Conservation (phyloP, 2,888 invertebrate species). For the Pollenia griseotomentosa region DNA sequence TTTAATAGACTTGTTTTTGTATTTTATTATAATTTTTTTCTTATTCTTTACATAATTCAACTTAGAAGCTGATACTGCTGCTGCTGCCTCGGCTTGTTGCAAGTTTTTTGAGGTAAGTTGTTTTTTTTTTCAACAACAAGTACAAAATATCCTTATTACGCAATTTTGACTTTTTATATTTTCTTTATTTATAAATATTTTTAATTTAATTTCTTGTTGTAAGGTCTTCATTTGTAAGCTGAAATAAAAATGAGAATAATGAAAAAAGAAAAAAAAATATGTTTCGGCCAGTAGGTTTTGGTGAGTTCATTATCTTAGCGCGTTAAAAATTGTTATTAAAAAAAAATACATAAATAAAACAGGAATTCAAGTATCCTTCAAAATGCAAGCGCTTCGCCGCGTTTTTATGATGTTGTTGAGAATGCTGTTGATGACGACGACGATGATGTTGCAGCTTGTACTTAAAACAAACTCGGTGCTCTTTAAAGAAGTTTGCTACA, state of each 20-base stretch:
- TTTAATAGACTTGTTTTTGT: conserved; percentile 41
- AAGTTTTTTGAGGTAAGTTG: conserved; percentile 50
- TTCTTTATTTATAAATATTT: conserved; percentile 11
- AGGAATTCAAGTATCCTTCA: conserved; percentile 67
- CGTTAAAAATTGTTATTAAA: conserved; percentile 64
- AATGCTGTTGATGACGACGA: conserved; percentile 45
- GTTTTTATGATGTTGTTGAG: conserved; percentile 65
- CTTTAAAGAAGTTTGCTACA: conserved; percentile 74
- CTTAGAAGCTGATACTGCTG: background rate
- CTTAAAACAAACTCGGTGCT: conserved; percentile 62
- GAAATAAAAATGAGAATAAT: conserved; percentile 4
- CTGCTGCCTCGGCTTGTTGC: conserved; percentile 1
- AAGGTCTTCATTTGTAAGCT: conserved; percentile 34
- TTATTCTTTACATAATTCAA: conserved; percentile 33
- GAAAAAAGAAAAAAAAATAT: background rate
- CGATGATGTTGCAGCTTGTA: conserved; percentile 55
- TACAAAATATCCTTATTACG: conserved; percentile 63
- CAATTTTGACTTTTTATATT: conserved; percentile 67
- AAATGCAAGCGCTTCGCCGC: conserved; percentile 73
- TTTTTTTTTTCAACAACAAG: conserved; percentile 21
- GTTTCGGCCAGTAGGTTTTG: conserved; percentile 59
- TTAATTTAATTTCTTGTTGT: conserved; percentile 51
- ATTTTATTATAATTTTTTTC: conserved; percentile 1
- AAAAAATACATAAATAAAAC: conserved; percentile 40
- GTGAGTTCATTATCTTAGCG: conserved; percentile 69